Conservation (phyloP, 35 echinoderm and acorn worm genomes). For the Eucidaris tribuloides region DNA sequence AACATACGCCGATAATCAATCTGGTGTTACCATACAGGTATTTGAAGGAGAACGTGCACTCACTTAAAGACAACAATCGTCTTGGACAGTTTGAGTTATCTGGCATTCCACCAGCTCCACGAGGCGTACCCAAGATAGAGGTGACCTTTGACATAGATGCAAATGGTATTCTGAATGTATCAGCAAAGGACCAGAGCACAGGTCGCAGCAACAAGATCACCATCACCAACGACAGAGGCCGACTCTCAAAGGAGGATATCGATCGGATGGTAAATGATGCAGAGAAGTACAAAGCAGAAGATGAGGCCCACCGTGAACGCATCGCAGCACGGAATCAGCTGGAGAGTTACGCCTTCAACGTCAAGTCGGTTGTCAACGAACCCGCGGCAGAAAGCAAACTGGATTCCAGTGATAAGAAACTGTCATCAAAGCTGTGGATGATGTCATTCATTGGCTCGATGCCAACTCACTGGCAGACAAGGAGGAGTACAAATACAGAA, state of each 20-base stretch:
- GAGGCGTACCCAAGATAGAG: conserved; percentile 87
- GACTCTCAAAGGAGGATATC: conserved; percentile 60
- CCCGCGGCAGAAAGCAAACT: neutral
- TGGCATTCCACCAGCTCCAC: conserved; percentile 86
- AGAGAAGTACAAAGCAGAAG: conserved; percentile 58
- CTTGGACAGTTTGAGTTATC: conserved; percentile 93
- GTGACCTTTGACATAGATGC: conserved; percentile 99
- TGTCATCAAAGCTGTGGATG: conserved; percentile 34
- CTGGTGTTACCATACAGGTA: conserved; percentile 81
- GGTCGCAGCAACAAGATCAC: conserved; percentile 85
- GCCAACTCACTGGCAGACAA: conserved; percentile 8
- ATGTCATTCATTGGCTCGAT: conserved; percentile 30
- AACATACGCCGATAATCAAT: conserved; percentile 87
- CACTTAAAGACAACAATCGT: conserved; percentile 77
- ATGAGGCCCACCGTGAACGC: conserved; percentile 42
- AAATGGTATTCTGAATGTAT: conserved; percentile 87
- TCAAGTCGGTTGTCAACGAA: conserved; percentile 45
- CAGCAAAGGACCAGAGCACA: conserved; percentile 74
- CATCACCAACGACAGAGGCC: conserved; percentile 84
- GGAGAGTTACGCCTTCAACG: conserved; percentile 47
- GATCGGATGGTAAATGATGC: conserved; percentile 58
- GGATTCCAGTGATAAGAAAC: neutral
- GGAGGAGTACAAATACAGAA: conserved; percentile 26
- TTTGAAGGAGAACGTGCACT: conserved; percentile 90
- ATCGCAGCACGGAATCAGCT: conserved; percentile 43